These are phyloP conservation scores for Drosophila hawaiiensis DNA, from an alignment of 2,888 invertebrate genomes.

Conservation along the genomic window DNA sequence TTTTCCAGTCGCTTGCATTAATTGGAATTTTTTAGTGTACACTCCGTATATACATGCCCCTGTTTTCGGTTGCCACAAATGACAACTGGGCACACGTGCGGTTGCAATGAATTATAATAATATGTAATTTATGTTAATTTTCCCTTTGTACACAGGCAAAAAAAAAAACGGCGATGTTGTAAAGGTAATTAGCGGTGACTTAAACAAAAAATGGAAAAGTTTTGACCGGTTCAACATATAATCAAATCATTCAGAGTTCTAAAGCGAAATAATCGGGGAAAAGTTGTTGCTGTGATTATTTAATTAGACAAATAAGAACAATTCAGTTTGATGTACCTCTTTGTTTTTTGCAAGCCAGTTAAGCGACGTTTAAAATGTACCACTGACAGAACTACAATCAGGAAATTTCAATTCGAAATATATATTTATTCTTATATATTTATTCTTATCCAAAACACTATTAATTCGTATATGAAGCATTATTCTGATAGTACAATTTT, in stretches of 20 bases:
- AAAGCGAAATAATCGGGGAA: neutral
- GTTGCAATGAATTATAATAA: conserved; percentile 59
- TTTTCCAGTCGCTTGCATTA: conserved; percentile 23
- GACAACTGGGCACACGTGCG: conserved; percentile 50
- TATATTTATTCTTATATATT: neutral
- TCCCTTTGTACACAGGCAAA: conserved; percentile 23
- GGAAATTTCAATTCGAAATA: neutral
- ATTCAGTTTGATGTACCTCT: neutral
- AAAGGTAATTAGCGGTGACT: conserved; percentile 65
- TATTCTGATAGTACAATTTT: neutral
- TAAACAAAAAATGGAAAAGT: conserved; percentile 23
- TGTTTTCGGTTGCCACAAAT: conserved; percentile 49
- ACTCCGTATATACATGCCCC: conserved; percentile 8
- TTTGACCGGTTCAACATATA: neutral
- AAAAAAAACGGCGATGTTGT: conserved; percentile 8
- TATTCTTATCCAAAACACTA: neutral
- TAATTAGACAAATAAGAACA: neutral
- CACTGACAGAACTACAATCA: neutral
- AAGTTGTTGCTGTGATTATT: neutral
- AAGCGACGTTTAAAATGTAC: neutral
- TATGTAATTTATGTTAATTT: conserved; percentile 60
- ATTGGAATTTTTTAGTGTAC: conserved; percentile 23
- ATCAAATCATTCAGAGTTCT: neutral
- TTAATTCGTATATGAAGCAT: neutral
- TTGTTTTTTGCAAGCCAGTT: neutral